Evolutionary conservation across 2,888 invertebrate genomes (phyloP), one percentile per base, ranked within the genome.

Genomic region (Andrena bucephala): DNA sequence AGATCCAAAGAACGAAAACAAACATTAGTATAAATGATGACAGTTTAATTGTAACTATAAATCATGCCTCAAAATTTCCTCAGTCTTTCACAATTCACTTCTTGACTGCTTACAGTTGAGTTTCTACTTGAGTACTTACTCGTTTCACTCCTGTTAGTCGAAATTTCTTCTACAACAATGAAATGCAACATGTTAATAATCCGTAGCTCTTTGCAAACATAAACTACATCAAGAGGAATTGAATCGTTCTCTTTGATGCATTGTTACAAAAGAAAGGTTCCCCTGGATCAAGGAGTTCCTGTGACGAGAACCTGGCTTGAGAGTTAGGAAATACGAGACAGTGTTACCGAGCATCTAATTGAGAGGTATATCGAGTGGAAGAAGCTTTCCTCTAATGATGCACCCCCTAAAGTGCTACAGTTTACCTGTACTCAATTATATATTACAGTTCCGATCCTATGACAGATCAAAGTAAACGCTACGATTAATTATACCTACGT

Each of bases 381-480:
- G 42, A 42, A 66, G 27, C 24, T 29, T 66, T 27, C 50, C 48
- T 48, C 27, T 66, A 66, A 66, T 48, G 27, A 27, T 20, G 50
- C 20, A 20, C 48, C 6, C 13, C 2, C 50, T 50, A 50, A 66
- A 66, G 42, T 27, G 50, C 36, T 13, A n/a, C 16, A 42, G 20
- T 33, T 27, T 65, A 13, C 24, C 33, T 42, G 24, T 16, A 20
- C 57, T 57, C 10, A 57, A 57, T 57, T 57, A 27, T 57, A 57
- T 57, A 57, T 57, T 57, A 24, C 27, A 74, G 74, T 13, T 20
- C n/a, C 1, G 20, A 16, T 50, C 50, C 20, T 24, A 10, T 24
- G 57, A 24, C 31, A 62, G 60, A 78, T 66, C 67, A 78, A 75
- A 67, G 66, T 65, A 20, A 3, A 57, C 57, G 10, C 10, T 24